phyloP scores from a whole-genome alignment of 2,888 invertebrate species.

The Noctua comes region DNA sequence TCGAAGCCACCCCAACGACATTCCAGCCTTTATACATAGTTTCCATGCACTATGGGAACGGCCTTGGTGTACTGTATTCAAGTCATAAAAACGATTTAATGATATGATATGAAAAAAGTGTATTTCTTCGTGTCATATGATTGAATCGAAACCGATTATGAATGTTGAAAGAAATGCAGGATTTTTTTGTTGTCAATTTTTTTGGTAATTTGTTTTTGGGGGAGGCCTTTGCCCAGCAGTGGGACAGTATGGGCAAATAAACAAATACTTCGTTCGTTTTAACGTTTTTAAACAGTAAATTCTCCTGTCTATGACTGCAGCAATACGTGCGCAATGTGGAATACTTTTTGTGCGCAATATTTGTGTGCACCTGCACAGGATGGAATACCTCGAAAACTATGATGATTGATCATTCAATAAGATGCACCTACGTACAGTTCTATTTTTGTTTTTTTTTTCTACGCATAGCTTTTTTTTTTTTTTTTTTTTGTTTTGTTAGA shows the following conservation, averaged over 20 bases:
- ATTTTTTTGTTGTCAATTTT: background rate
- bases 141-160: background rate
- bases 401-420: too few relatives aligned
- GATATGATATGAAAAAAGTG: conserved; percentile 1
- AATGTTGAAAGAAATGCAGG: conserved; percentile 6
- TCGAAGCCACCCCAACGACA: conserved; percentile 70
- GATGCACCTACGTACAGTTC: too few relatives aligned
- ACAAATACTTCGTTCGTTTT: background rate
- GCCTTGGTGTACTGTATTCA: conserved; percentile 36
- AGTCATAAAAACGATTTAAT: conserved; percentile 29
- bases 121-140: background rate
- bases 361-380: too few relatives aligned
- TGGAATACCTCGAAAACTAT: background rate
- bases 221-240: background rate
- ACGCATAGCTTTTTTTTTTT: too few relatives aligned
- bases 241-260: background rate
- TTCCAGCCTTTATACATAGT: conserved; percentile 65
- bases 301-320: background rate
- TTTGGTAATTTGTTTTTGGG: background rate
- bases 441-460: too few relatives aligned
- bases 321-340: background rate
- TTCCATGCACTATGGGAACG: conserved; percentile 49
- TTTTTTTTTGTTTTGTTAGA: too few relatives aligned
- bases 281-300: background rate
- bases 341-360: background rate